Conservation (phyloP, 2,888 invertebrate species). For the Coelopa pilipes region DNA sequence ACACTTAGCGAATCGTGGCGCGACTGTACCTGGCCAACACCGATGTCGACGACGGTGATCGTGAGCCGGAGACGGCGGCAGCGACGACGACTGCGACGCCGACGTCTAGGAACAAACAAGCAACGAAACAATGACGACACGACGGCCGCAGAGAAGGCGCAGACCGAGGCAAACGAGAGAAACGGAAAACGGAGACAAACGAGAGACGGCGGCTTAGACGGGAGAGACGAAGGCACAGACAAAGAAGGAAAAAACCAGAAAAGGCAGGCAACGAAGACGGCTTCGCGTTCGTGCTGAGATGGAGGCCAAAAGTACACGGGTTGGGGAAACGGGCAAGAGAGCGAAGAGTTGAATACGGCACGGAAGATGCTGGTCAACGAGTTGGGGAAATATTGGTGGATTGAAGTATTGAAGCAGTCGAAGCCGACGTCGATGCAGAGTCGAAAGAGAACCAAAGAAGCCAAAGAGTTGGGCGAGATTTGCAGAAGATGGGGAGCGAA, state of each 20-base stretch:
- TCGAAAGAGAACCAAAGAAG: too few species aligned
- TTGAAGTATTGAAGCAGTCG: background rate
- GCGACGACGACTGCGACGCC: slow-evolving; percentile 36
- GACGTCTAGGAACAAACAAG: slow-evolving; percentile 43
- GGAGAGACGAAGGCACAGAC: background rate
- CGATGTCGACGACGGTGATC: slow-evolving; percentile 3
- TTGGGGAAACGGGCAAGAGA: slow-evolving; percentile 4
- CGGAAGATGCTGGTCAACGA: background rate
- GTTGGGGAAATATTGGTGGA: background rate
- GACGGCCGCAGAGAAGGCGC: slow-evolving; percentile 35
- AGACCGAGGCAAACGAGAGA: slow-evolving; percentile 20
- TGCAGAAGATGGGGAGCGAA: too few species aligned
- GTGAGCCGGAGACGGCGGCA: background rate
- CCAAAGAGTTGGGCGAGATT: too few species aligned
- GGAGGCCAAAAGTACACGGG: background rate
- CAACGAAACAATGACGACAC: slow-evolving; percentile 52
- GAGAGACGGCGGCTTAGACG: background rate
- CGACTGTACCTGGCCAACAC: slow-evolving; percentile 28
- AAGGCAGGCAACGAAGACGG: too few species aligned
- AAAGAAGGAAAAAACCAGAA: background rate
- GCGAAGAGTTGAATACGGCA: background rate
- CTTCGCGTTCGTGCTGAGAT: too few species aligned
- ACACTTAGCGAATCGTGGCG: slow-evolving; percentile 23
- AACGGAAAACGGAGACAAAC: slow-evolving; percentile 19
- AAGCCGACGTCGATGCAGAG: too few species aligned